These are phyloP conservation scores for Ispidina lecontei DNA, from an alignment of 2,797 vertebrate genomes.

Conservation along the genomic window DNA sequence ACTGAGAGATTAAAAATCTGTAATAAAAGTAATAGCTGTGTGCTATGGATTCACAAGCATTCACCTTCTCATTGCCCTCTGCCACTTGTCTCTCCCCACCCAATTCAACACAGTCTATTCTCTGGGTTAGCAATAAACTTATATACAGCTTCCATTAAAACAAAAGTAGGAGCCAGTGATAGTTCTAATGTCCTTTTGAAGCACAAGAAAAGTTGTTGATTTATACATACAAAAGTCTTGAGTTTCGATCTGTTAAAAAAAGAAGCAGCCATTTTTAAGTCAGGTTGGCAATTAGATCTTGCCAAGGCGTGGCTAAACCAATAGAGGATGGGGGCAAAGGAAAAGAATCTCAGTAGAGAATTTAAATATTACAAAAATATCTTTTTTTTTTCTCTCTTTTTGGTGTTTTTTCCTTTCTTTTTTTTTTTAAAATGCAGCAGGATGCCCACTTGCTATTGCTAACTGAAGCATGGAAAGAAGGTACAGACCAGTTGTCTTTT, in stretches of 20 bases:
- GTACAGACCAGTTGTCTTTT: constrained; percentile 69
- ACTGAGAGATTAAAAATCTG: constrained; percentile 57
- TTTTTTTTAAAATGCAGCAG: constrained; percentile 63
- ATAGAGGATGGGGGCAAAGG: neutral
- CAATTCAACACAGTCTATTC: neutral
- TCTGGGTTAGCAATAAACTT: constrained; percentile 54
- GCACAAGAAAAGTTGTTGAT: constrained; percentile 67
- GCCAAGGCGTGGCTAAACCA: constrained; percentile 60
- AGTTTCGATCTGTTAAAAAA: constrained; percentile 73
- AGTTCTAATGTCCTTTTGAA: constrained; percentile 62
- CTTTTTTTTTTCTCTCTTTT: constrained; percentile 55
- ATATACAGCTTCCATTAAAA: constrained; percentile 68
- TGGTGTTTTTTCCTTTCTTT: constrained; percentile 44
- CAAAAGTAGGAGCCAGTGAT: constrained; percentile 56
- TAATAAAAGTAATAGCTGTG: constrained; percentile 61
- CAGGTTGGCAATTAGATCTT: constrained; percentile 51
- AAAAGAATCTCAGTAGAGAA: constrained; percentile 67
- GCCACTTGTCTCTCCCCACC: neutral
- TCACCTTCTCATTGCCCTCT: constrained; percentile 46
- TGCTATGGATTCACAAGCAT: constrained; percentile 66
- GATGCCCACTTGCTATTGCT: constrained; percentile 71
- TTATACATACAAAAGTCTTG: constrained; percentile 75
- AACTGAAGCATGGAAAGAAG: constrained; percentile 77
- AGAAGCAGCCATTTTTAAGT: constrained; percentile 41
- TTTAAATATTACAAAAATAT: constrained; percentile 81